phyloP scores from a whole-genome alignment of 1,140 invertebrate species.

The Plutomurus gul region DNA sequence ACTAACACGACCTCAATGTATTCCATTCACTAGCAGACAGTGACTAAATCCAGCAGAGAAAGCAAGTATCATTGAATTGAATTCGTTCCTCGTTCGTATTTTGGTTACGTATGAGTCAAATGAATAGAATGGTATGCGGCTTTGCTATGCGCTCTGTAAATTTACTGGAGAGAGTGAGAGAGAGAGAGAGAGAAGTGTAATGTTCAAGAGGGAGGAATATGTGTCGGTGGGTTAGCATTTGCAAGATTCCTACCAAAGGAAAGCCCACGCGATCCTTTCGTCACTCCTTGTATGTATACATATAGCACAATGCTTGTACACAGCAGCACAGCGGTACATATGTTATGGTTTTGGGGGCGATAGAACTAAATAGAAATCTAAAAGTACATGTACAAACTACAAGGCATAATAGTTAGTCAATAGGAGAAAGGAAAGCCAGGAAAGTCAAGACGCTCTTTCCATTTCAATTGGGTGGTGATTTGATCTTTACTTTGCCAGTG shows the following conservation, averaged over 20 bases:
- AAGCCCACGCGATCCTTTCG: too few species aligned
- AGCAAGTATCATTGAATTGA: not conserved
- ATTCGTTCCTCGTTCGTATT: not conserved
- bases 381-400: conserved; percentile 30
- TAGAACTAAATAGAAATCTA: conserved; percentile 9
- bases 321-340: not conserved
- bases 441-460: conserved; percentile 40
- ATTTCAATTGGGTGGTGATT: conserved; percentile 49
- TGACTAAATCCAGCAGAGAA: not conserved
- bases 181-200: not conserved
- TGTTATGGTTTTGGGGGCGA: not conserved
- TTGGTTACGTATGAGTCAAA: not conserved
- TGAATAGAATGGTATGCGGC: not conserved
- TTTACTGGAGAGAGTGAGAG: not conserved
- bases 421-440: conserved; percentile 13
- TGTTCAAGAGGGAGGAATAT: conserved; percentile 20
- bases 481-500: conserved; percentile 29
- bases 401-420: conserved; percentile 2
- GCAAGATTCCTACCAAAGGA: not conserved
- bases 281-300: not conserved
- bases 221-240: conserved; percentile 42
- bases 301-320: not conserved
- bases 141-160: not conserved
- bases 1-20: not conserved
- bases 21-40: not conserved